These are phyloP conservation scores for Drosophila aldrichi DNA, from an alignment of 2,888 invertebrate genomes.

Conservation along the genomic window DNA sequence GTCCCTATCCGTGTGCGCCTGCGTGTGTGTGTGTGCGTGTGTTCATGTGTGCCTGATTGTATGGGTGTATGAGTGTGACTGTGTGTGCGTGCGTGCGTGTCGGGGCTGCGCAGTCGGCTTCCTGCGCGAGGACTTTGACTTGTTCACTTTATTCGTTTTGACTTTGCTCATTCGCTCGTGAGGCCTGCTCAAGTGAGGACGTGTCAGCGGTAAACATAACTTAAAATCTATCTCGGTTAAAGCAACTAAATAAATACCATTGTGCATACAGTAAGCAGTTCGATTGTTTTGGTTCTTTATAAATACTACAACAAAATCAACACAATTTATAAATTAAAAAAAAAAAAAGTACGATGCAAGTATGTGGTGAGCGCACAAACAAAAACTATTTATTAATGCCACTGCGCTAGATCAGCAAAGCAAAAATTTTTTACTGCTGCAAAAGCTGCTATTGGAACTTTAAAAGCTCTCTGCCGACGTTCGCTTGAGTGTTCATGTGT, in stretches of 20 bases:
- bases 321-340: not conserved
- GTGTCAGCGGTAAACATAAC: slow-evolving; percentile 52
- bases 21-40: slow-evolving; percentile 3
- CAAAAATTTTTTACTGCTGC: slow-evolving; percentile 47
- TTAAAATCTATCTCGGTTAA: slow-evolving; percentile 16
- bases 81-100: slow-evolving; percentile 59
- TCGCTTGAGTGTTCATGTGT: slow-evolving; percentile 8
- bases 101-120: slow-evolving; percentile 75
- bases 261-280: slow-evolving; percentile 51
- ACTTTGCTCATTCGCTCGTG: slow-evolving; percentile 58
- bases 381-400: slow-evolving; percentile 61
- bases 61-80: slow-evolving; percentile 16
- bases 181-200: slow-evolving; percentile 69
- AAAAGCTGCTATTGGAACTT: slow-evolving; percentile 55
- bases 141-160: slow-evolving; percentile 48
- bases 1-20: slow-evolving; percentile 48
- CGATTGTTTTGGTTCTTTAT: slow-evolving; percentile 10
- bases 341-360: slow-evolving; percentile 8
- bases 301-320: slow-evolving; percentile 8
- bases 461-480: slow-evolving; percentile 41
- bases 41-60: slow-evolving; percentile 1
- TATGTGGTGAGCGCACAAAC: slow-evolving; percentile 37
- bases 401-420: slow-evolving; percentile 56
- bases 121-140: slow-evolving; percentile 79
- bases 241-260: slow-evolving; percentile 34